A percentile compares a stretch with the other conserved stretches of the same genome.
Evolutionary conservation across 2,113 vertebrate species (phyloP).

Genomic region (Labrus mixtus): DNA sequence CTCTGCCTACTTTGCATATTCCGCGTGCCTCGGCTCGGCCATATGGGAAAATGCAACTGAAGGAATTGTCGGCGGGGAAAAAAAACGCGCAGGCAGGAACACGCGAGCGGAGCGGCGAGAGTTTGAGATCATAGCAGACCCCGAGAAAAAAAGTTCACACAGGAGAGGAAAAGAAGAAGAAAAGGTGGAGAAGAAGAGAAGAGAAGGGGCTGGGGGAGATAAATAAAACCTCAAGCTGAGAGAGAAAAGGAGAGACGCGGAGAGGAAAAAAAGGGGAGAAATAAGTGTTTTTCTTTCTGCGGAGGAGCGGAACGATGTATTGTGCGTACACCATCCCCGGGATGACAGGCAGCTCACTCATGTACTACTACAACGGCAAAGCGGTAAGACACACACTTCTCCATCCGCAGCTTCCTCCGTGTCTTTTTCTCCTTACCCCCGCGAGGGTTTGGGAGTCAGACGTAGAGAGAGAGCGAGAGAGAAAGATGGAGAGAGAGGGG

Average conservation of each 20-base stretch:
- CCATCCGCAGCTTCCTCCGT: conserved; percentile 42
- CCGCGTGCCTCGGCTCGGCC: conserved; percentile 92
- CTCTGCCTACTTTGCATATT: conserved; percentile 95
- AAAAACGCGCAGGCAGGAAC: conserved; percentile 82
- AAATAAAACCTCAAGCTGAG: conserved; percentile 20
- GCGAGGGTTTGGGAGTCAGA: conserved; percentile 33
- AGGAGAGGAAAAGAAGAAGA: conserved; percentile 76
- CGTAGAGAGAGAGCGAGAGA: conserved; percentile 1
- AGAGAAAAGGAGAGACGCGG: conserved; percentile 12
- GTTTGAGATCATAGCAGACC: conserved; percentile 82
- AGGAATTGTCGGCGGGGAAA: conserved; percentile 95
- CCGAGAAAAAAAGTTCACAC: conserved; percentile 86
- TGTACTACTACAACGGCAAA: conserved; percentile 98
- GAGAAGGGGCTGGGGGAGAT: conserved; percentile 41
- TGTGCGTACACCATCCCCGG: conserved; percentile 96
- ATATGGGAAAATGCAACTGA: conserved; percentile 98
- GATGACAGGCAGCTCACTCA: conserved; percentile 92
- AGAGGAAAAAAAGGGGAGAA: conserved; percentile 35
- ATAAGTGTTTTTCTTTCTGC: conserved; percentile 31
- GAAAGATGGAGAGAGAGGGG: not conserved
- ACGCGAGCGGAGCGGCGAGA: conserved; percentile 77
- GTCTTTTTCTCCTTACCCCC: conserved; percentile 4
- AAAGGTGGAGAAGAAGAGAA: conserved; percentile 44
- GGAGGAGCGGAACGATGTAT: conserved; percentile 87
- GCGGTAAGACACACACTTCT: conserved; percentile 88